Conservation (phyloP, 1,140 invertebrate species). For the Bombus confusus region DNA sequence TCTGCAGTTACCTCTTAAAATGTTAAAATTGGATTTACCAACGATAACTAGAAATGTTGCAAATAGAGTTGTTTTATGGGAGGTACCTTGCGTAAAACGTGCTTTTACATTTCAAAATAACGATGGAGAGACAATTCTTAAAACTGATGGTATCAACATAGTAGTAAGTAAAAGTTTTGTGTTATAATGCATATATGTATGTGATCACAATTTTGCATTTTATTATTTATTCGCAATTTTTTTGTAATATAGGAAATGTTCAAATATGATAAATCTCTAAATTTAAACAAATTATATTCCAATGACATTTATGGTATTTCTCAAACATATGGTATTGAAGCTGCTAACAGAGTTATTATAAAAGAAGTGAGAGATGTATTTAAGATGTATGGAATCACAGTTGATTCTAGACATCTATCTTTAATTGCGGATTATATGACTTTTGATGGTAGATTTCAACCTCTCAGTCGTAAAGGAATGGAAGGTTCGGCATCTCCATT, state of each 20-base stretch:
- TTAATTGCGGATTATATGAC: conserved; percentile 99
- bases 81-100: conserved; percentile 91
- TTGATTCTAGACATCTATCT: conserved; percentile 96
- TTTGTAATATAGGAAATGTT: conserved; percentile 88
- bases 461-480: conserved; percentile 96
- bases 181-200: background rate
- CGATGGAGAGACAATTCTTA: conserved; percentile 86
- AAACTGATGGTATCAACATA: conserved; percentile 98
- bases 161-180: conserved; percentile 81
- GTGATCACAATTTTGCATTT: background rate
- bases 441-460: conserved; percentile 93
- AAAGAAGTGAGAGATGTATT: conserved; percentile 97
- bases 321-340: conserved; percentile 97
- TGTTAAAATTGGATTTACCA: conserved; percentile 89
- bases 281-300: conserved; percentile 93
- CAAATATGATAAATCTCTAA: conserved; percentile 90
- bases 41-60: conserved; percentile 90
- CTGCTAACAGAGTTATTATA: conserved; percentile 94
- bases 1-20: conserved; percentile 85
- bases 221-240: conserved; percentile 22
- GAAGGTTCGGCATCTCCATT: conserved; percentile 93
- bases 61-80: conserved; percentile 88
- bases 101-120: conserved; percentile 89
- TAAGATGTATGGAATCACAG: conserved; percentile 97
- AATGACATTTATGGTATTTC: conserved; percentile 98